A percentile compares a stretch with the other conserved stretches of the same genome.
Conservation (phyloP, 2,888 invertebrate genomes). For the Pandemis cinnamomeana region DNA sequence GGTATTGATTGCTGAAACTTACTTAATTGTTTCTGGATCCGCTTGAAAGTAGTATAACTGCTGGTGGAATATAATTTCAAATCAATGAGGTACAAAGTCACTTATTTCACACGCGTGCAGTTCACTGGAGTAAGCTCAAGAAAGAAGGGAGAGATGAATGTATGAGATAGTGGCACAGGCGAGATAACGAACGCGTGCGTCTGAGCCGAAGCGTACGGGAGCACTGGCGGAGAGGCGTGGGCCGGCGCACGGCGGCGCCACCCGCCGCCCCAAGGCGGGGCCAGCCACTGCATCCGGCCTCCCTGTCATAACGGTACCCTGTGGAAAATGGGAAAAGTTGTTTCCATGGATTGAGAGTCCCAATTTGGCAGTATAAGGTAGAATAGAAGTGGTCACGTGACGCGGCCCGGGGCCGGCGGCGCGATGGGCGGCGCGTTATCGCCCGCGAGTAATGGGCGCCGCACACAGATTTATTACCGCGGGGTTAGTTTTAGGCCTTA, state of each 20-base stretch:
- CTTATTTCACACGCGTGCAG: conserved; percentile 34
- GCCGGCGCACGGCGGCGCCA: conserved; percentile 45
- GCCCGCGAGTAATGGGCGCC: conserved; percentile 57
- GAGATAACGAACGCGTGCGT: conserved; percentile 57
- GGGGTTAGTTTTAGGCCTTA: conserved; percentile 68
- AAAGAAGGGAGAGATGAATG: conserved; percentile 23
- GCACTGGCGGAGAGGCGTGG: conserved; percentile 57
- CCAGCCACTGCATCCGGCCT: conserved; percentile 41
- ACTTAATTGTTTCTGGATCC: conserved; percentile 26
- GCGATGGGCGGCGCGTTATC: conserved; percentile 52
- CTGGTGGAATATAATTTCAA: not conserved
- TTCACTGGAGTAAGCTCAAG: conserved; percentile 29
- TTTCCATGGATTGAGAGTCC: conserved; percentile 56
- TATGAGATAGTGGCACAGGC: conserved; percentile 45
- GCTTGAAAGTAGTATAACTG: conserved; percentile 5
- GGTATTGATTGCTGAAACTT: not conserved
- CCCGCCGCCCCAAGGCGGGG: conserved; percentile 45
- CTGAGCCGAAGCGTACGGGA: conserved; percentile 59
- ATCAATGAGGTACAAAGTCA: conserved; percentile 17
- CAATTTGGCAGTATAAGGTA: conserved; percentile 40
- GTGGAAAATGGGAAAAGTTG: conserved; percentile 53
- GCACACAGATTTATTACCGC: conserved; percentile 62
- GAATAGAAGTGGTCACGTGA: conserved; percentile 44
- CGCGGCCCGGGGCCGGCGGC: conserved; percentile 44
- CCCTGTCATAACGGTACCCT: conserved; percentile 20